Percentiles rank a stretch among this genome's conserved stretches.
These are phyloP conservation scores for Eupsittula cactorum DNA, from an alignment of 2,113 vertebrate species.

Conservation along the genomic window DNA sequence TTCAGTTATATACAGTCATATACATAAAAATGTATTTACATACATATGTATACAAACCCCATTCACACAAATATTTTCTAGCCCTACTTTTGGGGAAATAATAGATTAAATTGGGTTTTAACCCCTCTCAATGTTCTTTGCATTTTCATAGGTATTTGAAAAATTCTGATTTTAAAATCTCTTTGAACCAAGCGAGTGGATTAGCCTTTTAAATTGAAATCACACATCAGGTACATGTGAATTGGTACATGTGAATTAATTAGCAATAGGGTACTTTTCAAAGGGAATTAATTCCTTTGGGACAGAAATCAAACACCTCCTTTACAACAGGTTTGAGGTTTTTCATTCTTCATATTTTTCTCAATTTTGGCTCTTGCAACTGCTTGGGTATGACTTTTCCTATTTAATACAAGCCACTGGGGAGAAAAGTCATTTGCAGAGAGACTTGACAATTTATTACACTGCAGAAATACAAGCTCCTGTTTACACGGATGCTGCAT, in stretches of 20 bases:
- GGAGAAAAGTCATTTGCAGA: not conserved
- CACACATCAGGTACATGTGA: not conserved
- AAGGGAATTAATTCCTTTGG: not conserved
- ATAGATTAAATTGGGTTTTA: not conserved
- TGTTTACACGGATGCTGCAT: not conserved
- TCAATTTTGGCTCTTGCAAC: not conserved
- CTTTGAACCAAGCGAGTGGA: not conserved
- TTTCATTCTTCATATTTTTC: not conserved
- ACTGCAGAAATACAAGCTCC: not conserved
- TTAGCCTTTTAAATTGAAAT: constrained; percentile 42
- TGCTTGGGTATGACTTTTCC: not conserved
- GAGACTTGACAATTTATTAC: not conserved
- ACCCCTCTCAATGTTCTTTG: not conserved
- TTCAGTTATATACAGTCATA: not conserved
- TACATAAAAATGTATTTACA: not conserved
- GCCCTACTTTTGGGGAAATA: not conserved
- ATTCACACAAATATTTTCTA: not conserved
- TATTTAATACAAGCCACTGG: not conserved
- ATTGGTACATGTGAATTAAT: constrained; percentile 10
- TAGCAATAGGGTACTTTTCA: constrained; percentile 10
- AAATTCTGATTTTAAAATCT: not conserved
- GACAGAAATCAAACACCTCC: not conserved
- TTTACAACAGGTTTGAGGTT: not conserved
- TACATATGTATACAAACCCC: not conserved
- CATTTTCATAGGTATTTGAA: not conserved